Percentiles rank a stretch among this genome's conserved stretches.
These are phyloP conservation scores for Drosophila repletoides DNA, from an alignment of 1,140 invertebrate genomes.

Conservation along the genomic window DNA sequence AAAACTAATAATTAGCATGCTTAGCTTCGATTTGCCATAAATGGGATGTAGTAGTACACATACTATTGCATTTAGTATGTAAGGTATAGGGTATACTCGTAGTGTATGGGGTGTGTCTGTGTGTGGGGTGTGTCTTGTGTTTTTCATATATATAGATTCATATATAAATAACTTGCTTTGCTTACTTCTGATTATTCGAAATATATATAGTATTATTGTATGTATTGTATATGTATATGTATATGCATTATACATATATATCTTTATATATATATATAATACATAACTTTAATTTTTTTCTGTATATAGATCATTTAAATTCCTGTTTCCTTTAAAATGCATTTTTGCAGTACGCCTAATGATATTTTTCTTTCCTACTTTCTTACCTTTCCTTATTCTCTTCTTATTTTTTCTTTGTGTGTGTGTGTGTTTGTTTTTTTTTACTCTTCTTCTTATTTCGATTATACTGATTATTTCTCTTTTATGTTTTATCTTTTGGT, in stretches of 20 bases:
- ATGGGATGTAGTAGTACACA: conserved; percentile 40
- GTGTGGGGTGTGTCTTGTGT: conserved; percentile 24
- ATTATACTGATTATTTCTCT: background rate
- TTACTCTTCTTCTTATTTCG: background rate
- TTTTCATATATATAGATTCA: conserved; percentile 54
- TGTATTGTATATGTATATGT: conserved; percentile 36
- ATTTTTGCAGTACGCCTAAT: conserved; percentile 77
- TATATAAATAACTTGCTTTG: conserved; percentile 70
- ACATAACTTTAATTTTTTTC: conserved; percentile 7
- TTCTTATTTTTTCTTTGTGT: background rate
- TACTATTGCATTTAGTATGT: too few relatives aligned
- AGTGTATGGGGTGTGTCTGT: background rate
- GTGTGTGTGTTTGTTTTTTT: background rate
- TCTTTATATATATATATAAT: conserved; percentile 40
- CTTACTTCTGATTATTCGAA: conserved; percentile 55
- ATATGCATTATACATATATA: conserved; percentile 59
- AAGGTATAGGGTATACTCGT: conserved; percentile 30
- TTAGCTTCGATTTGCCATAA: conserved; percentile 32
- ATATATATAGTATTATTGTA: conserved; percentile 52
- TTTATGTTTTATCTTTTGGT: background rate
- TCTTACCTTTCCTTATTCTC: background rate
- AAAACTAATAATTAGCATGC: conserved; percentile 27
- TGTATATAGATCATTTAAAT: conserved; percentile 76
- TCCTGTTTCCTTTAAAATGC: conserved; percentile 79
- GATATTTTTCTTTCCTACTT: conserved; percentile 50